Evolutionary conservation across 2,113 vertebrate genomes (phyloP).

Genomic region (Pseudorhombus dupliciocellatus): DNA sequence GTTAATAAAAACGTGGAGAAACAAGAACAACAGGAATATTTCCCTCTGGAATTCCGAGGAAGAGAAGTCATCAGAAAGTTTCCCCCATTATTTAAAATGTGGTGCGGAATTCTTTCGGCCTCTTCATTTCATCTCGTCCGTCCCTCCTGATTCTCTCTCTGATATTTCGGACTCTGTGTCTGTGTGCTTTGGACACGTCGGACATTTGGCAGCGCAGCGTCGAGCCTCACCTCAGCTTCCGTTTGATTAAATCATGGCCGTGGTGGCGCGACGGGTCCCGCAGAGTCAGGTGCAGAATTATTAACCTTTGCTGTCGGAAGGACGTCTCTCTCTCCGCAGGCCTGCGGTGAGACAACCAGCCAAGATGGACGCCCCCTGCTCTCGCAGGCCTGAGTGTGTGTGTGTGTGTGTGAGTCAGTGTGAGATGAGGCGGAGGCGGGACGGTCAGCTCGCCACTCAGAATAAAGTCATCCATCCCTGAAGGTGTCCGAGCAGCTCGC

Average conservation of each 20-base stretch:
- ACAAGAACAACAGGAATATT: not conserved
- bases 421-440: not conserved
- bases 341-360: slow-evolving; percentile 47
- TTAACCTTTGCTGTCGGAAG: slow-evolving; percentile 78
- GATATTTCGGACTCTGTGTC: not conserved
- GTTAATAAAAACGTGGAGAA: not conserved
- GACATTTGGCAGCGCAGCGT: slow-evolving; percentile 21
- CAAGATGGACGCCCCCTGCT: slow-evolving; percentile 43
- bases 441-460: not conserved
- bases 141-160: slow-evolving; percentile 29
- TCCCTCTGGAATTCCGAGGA: not conserved
- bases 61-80: not conserved
- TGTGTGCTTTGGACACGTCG: slow-evolving; percentile 12
- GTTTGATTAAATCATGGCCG: slow-evolving; percentile 78
- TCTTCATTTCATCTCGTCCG: not conserved
- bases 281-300: slow-evolving; percentile 70
- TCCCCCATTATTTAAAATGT: not conserved
- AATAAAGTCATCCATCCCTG: slow-evolving; percentile 40
- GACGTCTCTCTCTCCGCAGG: slow-evolving; percentile 66
- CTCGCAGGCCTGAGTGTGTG: slow-evolving; percentile 32
- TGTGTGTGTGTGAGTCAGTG: slow-evolving; percentile 19
- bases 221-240: slow-evolving; percentile 53
- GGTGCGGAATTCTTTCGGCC: not conserved
- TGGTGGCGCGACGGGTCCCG: slow-evolving; percentile 52
- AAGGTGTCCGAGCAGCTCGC: slow-evolving; percentile 26